Evolutionary conservation across 2,113 vertebrate species (phyloP), one percentile per base, ranked within the genome.

Genomic region (Mormyrus iriodes): DNA sequence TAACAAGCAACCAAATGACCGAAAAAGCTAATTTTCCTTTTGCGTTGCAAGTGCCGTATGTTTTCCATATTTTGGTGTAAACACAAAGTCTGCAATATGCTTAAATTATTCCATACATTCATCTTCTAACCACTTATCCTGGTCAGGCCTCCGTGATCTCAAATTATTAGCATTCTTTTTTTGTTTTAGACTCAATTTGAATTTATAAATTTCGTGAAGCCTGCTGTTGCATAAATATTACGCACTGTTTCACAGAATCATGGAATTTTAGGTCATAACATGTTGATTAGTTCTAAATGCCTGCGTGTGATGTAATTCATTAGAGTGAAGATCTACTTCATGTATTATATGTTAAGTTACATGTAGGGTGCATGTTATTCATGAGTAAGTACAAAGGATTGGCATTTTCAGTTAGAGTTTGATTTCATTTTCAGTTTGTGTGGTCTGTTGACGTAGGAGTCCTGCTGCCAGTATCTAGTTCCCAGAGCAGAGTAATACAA

Each of bases 1-100:
- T 49, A 73, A 44, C 87, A 88, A 88, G 44, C 87, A 88, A 69
- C 44, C 58, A n/a, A 48, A 88, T 44, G 44, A 88, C 21, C 0
- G 61, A 12, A 69, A 61, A 69, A 69, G 35, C 73, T 79, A 4
- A 42, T 79, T 65, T 88, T 88, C 39, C 52, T 17, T 85, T 48
- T 49, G 39, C 10, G 3, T 35, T 65, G 42, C 15, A 8, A 69
- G 44, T 44, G 48, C 73, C 13, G 35, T 19, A 42, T 69, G 87
- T 69, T 69, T 55, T 5, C 4, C 10, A 69, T 88, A 19, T 69
- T n/a, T 48, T 21, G 58, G n/a, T n/a, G 44, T 31, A 69, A 46
- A 15, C 55, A 48, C 52, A 48, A 79, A 39, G 73, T 79, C 35
- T 42, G 35, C 31, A 1, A 79, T 79, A 79, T 79, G 73, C 35